Evolutionary conservation across 1,140 invertebrate species (phyloP).

Genomic region (Macrocentrus cingulum): DNA sequence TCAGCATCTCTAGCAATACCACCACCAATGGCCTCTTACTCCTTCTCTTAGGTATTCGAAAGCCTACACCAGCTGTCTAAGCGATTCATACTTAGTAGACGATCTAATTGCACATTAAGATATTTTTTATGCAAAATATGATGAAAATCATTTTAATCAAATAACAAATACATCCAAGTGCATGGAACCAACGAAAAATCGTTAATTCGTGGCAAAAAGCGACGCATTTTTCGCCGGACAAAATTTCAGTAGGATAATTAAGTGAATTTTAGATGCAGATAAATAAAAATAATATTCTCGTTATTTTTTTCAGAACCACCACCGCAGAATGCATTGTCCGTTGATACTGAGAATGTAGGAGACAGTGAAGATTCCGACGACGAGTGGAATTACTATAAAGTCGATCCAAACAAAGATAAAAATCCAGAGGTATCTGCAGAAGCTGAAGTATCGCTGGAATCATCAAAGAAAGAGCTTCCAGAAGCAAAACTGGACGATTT

Average conservation of each 20-base stretch:
- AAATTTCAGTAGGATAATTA: no score
- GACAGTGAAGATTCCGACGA: conserved; percentile 76
- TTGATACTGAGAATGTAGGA: conserved; percentile 69
- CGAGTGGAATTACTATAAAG: conserved; percentile 77
- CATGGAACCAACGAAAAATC: no score
- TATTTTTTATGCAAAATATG: no score
- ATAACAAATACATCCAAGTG: no score
- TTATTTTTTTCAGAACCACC: conserved; percentile 31
- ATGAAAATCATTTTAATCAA: no score
- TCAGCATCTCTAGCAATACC: background rate
- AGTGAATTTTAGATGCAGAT: no score
- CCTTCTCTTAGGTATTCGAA: background rate
- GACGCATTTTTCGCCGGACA: no score
- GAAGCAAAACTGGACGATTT: background rate
- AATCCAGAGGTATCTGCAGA: conserved; percentile 26
- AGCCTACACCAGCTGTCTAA: background rate
- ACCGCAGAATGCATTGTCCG: conserved; percentile 43
- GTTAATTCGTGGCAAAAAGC: no score
- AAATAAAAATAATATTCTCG: background rate
- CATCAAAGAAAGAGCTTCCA: background rate
- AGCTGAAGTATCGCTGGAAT: conserved; percentile 19
- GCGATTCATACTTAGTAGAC: conserved; percentile 15
- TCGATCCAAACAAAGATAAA: conserved; percentile 60
- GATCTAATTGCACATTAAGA: conserved; percentile 24
- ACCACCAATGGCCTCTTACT: background rate